phyloP scores from a whole-genome alignment of 1,140 invertebrate genomes.

The Hetaerina americana region DNA sequence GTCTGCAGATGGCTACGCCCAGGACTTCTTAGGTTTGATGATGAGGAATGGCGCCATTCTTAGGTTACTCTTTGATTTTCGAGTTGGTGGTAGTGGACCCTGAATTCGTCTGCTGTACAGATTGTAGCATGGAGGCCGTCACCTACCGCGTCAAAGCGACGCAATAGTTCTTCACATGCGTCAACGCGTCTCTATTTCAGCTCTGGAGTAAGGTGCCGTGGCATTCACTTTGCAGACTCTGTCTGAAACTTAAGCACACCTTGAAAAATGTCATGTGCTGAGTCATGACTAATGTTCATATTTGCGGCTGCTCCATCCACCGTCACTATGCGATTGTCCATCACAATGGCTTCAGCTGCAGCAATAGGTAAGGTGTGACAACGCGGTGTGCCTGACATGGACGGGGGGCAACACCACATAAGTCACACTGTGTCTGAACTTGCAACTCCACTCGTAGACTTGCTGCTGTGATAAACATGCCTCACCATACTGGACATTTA shows the following conservation, averaged over 20 bases:
- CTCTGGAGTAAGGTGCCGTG: neutral
- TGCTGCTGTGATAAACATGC: constrained; percentile 7
- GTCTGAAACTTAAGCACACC: neutral
- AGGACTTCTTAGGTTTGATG: constrained; percentile 6
- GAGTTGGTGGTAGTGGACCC: constrained; percentile 4
- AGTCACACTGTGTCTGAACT: neutral
- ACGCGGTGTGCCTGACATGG: neutral
- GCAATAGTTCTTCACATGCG: no score
- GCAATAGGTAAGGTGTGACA: neutral
- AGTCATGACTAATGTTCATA: neutral
- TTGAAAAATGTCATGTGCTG: neutral
- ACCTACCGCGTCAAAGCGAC: neutral
- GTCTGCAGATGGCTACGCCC: no score
- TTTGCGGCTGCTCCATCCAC: neutral
- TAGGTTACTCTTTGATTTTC: constrained; percentile 6
- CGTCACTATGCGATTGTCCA: neutral
- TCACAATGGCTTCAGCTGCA: neutral
- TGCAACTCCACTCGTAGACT: no score
- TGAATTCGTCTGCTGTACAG: constrained; percentile 5
- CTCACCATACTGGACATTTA: constrained; percentile 6
- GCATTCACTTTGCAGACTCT: neutral
- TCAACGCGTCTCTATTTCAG: no score
- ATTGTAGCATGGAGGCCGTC: neutral
- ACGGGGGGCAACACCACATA: neutral
- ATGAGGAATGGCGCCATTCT: constrained; percentile 5